Evolutionary conservation across 2,888 invertebrate species (phyloP).

Genomic region (Agonum fuliginosum): DNA sequence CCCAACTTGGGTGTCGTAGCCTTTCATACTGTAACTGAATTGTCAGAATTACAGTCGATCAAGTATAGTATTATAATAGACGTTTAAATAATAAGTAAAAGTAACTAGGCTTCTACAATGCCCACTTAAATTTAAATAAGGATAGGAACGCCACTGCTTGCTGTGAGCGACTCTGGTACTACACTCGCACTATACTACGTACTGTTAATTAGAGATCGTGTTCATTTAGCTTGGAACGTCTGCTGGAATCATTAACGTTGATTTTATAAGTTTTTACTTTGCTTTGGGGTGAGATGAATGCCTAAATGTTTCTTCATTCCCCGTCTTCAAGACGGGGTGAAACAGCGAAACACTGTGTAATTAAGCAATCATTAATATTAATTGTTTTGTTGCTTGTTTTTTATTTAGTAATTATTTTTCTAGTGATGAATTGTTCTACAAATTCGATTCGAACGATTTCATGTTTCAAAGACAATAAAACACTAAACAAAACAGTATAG

Average conservation of each 20-base stretch:
- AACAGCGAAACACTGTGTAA: slow-evolving; percentile 51
- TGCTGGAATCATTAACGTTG: slow-evolving; percentile 56
- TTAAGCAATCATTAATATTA: slow-evolving; percentile 60
- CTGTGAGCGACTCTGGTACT: background rate
- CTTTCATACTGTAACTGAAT: no score
- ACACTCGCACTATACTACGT: background rate
- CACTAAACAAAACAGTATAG: no score
- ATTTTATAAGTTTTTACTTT: slow-evolving; percentile 57
- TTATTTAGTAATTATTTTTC: slow-evolving; percentile 56
- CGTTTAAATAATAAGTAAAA: no score
- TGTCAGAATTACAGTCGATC: no score
- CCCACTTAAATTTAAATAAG: no score
- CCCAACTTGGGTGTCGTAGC: no score
- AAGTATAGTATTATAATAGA: no score
- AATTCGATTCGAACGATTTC: slow-evolving; percentile 6
- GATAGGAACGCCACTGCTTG: background rate
- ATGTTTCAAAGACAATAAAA: background rate
- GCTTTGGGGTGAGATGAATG: slow-evolving; percentile 49
- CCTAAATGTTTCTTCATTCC: slow-evolving; percentile 28
- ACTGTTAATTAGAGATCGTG: slow-evolving; percentile 57
- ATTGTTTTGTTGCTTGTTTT: slow-evolving; percentile 56
- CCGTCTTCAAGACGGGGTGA: slow-evolving; percentile 11
- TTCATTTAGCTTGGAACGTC: slow-evolving; percentile 54
- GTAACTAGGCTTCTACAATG: no score
- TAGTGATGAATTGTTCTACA: slow-evolving; percentile 48